Evolutionary conservation across 2,113 vertebrate genomes (phyloP).

Genomic region (Pontoporia blainvillei): DNA sequence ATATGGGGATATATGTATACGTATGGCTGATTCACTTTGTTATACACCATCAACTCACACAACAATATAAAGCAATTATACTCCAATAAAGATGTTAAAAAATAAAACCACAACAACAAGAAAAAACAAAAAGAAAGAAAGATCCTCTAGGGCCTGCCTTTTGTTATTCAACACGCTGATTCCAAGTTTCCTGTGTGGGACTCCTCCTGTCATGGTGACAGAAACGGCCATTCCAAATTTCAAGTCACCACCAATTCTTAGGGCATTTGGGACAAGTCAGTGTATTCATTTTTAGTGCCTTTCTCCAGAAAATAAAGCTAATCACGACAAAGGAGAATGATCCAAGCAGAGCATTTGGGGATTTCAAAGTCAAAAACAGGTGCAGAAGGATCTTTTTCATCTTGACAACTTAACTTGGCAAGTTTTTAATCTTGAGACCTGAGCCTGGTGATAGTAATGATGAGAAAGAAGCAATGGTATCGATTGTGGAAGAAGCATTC

Average conservation of each 20-base stretch:
- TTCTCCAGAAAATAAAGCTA: slow-evolving; percentile 20
- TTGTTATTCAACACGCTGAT: neutral
- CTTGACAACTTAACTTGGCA: neutral
- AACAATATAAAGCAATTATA: no score
- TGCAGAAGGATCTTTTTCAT: neutral
- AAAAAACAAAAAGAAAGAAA: no score
- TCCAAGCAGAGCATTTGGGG: neutral
- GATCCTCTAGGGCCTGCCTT: neutral
- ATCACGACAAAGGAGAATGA: neutral
- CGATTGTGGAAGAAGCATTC: rapidly evolving
- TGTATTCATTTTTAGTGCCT: neutral
- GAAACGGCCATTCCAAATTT: neutral
- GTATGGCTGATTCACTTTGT: no score
- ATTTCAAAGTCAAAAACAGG: neutral
- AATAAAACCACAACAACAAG: no score
- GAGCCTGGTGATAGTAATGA: neutral
- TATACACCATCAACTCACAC: no score
- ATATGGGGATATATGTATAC: no score
- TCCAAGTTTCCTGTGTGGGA: neutral
- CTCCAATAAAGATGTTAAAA: no score
- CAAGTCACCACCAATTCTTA: neutral
- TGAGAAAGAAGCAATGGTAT: neutral
- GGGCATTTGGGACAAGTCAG: neutral
- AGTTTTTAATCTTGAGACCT: neutral
- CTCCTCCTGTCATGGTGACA: neutral